These are phyloP conservation scores for Xenops minutus DNA, from an alignment of 2,797 vertebrate genomes.

Conservation along the genomic window DNA sequence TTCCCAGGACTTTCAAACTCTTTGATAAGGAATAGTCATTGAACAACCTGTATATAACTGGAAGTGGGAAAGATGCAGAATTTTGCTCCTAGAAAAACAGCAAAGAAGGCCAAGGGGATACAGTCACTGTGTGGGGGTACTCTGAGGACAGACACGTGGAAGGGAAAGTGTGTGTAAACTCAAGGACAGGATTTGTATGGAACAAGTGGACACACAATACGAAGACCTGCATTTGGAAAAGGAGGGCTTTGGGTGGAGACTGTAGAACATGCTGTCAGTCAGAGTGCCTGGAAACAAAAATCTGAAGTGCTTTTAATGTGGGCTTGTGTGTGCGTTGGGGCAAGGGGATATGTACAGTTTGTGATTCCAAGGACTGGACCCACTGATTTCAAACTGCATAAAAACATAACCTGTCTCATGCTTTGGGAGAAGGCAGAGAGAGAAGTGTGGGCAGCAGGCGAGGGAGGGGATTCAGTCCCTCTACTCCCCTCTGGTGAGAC, in stretches of 20 bases:
- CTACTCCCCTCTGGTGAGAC: background rate
- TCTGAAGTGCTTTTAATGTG: background rate
- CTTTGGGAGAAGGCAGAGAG: background rate
- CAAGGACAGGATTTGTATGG: background rate
- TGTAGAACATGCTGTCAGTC: background rate
- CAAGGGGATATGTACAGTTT: background rate
- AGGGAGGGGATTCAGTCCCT: background rate
- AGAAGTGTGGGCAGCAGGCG: background rate
- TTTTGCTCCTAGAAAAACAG: background rate
- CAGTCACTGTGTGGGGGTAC: too few species aligned
- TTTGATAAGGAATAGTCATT: background rate
- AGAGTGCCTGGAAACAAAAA: background rate
- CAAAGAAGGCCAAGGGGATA: background rate
- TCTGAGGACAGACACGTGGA: background rate
- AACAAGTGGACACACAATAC: background rate
- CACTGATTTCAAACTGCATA: background rate
- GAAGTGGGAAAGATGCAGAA: background rate
- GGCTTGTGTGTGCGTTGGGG: background rate
- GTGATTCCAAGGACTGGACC: background rate
- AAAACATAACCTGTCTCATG: background rate
- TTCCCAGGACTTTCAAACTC: background rate
- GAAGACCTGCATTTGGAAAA: background rate
- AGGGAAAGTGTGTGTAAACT: rapidly evolving
- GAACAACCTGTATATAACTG: background rate
- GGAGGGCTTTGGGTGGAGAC: background rate